Conservation (phyloP, 2,797 vertebrate species). For the Urocyon cinereoargenteus region DNA sequence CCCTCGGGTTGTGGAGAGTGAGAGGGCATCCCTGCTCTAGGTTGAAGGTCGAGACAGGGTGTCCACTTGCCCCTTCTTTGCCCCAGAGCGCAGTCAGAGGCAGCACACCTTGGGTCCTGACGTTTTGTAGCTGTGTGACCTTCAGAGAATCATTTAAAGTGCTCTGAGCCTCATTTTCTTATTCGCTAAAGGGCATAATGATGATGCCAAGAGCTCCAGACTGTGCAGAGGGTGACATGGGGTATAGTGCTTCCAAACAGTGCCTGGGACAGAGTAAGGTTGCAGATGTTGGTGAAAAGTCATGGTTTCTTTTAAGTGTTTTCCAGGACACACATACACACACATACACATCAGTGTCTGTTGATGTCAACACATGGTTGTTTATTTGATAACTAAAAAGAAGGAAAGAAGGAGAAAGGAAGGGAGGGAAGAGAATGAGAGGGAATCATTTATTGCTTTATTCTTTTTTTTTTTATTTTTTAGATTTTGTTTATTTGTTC, state of each 20-base stretch:
- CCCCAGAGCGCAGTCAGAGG: not conserved
- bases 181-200: not conserved
- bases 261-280: not conserved
- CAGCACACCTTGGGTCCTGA: not conserved
- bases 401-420: not conserved
- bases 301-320: not conserved
- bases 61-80: not conserved
- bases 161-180: not conserved
- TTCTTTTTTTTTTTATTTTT: too few relatives aligned
- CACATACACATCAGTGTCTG: not conserved
- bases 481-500: too few relatives aligned
- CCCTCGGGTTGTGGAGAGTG: not conserved
- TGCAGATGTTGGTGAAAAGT: too few relatives aligned
- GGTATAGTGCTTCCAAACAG: not conserved
- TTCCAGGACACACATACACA: not conserved
- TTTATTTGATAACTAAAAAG: not conserved
- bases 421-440: not conserved
- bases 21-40: not conserved
- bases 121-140: not conserved
- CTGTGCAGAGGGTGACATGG: too few relatives aligned
- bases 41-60: not conserved
- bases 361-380: not conserved
- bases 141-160: not conserved
- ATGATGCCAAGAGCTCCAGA: not conserved
- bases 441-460: not conserved